phyloP scores from a whole-genome alignment of 2,888 invertebrate genomes.

The Prosapia bicincta region DNA sequence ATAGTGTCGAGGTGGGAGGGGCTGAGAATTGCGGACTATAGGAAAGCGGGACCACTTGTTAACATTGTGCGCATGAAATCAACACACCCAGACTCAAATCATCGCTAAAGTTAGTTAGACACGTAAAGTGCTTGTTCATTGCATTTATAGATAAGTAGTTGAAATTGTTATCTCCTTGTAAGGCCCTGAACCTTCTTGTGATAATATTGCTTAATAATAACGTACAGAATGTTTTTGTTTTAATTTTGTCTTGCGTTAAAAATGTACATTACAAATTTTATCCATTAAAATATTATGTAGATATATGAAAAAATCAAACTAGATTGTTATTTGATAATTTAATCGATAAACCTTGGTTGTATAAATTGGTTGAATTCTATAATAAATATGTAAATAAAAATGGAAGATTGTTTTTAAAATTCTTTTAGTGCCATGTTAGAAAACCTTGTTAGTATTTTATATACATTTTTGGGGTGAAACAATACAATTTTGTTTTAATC shows the following conservation, averaged over 20 bases:
- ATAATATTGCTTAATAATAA: constrained; percentile 7
- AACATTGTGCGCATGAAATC: neutral
- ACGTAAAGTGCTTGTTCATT: constrained; percentile 16
- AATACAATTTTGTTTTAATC: neutral
- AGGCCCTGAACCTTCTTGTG: constrained; percentile 9
- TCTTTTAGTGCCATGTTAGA: neutral
- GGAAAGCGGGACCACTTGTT: neutral
- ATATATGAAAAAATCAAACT: neutral
- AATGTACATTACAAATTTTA: constrained; percentile 2
- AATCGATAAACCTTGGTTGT: neutral
- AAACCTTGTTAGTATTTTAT: neutral
- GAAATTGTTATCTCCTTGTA: neutral
- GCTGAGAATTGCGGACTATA: neutral
- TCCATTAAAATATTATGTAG: neutral
- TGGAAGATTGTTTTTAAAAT: neutral
- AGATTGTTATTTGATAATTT: neutral
- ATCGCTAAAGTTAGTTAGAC: neutral
- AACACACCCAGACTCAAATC: neutral
- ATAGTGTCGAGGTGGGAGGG: neutral
- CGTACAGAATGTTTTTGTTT: constrained; percentile 17
- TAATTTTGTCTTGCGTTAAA: constrained; percentile 8
- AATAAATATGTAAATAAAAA: neutral
- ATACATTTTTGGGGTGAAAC: neutral
- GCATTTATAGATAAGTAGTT: neutral
- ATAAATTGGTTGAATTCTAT: neutral